Evolutionary conservation across 2,888 invertebrate species (phyloP), one percentile per base, ranked within the genome.

Genomic region (Aelia acuminata): DNA sequence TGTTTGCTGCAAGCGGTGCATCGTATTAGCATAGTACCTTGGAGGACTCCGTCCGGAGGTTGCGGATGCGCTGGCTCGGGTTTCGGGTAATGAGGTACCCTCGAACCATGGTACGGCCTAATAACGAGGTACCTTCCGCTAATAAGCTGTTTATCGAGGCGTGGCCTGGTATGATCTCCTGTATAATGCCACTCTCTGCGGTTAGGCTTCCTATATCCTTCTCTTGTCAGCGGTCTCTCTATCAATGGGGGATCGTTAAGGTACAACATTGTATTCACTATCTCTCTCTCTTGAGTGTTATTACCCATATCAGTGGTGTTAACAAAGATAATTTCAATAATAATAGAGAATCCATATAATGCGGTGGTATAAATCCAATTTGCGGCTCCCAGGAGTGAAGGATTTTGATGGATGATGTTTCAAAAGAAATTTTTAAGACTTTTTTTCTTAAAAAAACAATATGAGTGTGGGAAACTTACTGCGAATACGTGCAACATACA

Each of bases 141-240:
- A 80, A 80, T 80, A 47, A 80, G 80, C 43, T 80, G 80, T 80
- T 80, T 80, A 47, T 26, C 39, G 39, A 35, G 80, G 80, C 80
- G 80, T 80, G 80, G 43, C n/a, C 43, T 43, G 11, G 18, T 31
- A 70, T 70, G 31, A 70, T 70, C 63, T 35, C 15, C n/a, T 10
- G 63, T 22, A 7, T 70, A 70, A 70, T 70, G 80, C 22, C n/a
- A 47, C n/a, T 43, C n/a, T 22, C n/a, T 47, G 80, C 43, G 80
- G 80, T 39, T 80, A 80, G 43, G 11, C 39, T 80, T n/a, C 80
- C 80, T 3, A 22, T 47, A 47, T 4, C 10, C 80, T 15, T 26
- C 10, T 35, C 70, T 26, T 26, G 4, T 0, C 53, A 35, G 5
- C 35, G 39, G 43, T 7, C 22, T n/a, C 8, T 80, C 22, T 47